Evolutionary conservation across 2,797 vertebrate species (phyloP).

Genomic region (Capromys pilorides): DNA sequence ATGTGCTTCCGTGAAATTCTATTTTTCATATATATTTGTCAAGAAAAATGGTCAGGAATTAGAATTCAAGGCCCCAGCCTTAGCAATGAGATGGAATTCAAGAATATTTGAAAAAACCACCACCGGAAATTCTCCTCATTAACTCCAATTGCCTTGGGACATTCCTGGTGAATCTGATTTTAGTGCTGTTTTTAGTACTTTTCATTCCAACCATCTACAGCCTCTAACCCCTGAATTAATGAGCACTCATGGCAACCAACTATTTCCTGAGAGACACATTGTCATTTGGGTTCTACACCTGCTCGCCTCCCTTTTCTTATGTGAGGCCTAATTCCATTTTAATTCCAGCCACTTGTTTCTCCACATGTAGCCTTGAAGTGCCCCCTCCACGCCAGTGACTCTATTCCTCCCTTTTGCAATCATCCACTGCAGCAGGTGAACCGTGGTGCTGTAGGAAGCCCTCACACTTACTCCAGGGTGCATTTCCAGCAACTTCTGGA

Average conservation of each 20-base stretch:
- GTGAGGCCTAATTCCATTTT: background rate
- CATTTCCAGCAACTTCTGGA: background rate
- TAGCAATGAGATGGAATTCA: slow-evolving; percentile 2
- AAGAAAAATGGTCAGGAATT: background rate
- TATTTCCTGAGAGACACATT: background rate
- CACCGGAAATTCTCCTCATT: slow-evolving; percentile 72
- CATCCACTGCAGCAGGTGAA: background rate
- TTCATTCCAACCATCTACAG: slow-evolving; percentile 57
- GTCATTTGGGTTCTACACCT: background rate
- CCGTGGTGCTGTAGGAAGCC: background rate
- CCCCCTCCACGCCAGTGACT: background rate
- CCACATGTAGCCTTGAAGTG: background rate
- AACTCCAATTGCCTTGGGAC: background rate
- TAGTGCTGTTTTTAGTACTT: slow-evolving; percentile 69
- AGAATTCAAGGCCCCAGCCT: slow-evolving; percentile 54
- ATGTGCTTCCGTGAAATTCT: slow-evolving; percentile 30
- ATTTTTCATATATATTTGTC: slow-evolving; percentile 26
- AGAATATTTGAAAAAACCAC: slow-evolving; percentile 62
- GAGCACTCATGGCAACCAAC: background rate
- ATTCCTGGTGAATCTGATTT: slow-evolving; percentile 48
- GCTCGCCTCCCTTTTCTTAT: background rate
- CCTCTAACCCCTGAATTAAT: background rate
- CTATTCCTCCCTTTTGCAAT: background rate
- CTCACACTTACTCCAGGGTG: background rate
- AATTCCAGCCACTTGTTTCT: background rate